Base-by-base conservation (phyloP, 2,888 invertebrate genomes). In the Polymixis lichenea region DNA sequence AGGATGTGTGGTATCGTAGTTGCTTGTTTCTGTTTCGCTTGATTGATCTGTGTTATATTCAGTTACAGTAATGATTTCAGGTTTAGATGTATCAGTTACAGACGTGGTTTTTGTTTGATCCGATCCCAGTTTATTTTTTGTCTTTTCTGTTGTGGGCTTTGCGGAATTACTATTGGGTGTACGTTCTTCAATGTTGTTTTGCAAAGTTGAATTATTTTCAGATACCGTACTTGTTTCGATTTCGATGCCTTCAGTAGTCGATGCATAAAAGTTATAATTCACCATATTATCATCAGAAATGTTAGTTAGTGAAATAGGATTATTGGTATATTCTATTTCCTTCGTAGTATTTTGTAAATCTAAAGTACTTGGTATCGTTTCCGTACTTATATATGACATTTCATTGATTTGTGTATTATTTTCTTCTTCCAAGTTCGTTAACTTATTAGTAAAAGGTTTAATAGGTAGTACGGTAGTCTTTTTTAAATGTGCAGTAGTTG, bases 41-140 rank as follows among this genome's bases (percentile, higher is more conserved):
- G 65, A 55, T 13, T 61, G 64, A 58, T 83, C 61, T n/a, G 56
- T 64, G n/a, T 55, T 19, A 58, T 82, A 58, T 66, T 86, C 62
- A 70, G 49, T 73, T 28, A 78, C 25, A 43, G 67, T 73, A 17
- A 56, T 58, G 0, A 66, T 55, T 71, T 68, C 60, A 53, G 60
- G 25, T 58, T 71, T 65, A 13, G 46, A 38, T 69, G 53, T 49
- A 49, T 38, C 43, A 53, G 19, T 46, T 7, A 69, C 22, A 4
- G 69, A 70, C 2, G 46, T 43, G 22, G 69, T 32, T 69, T 49
- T 66, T 46, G 38, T 49, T 49, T 38, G n/a, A 28, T 72, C 56
- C 0, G n/a, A 43, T 51, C 66, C 19, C 19, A 38, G 15, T 49
- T 6, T 19, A 51, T 32, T 53, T 19, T 51, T 67, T 43, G 25